phyloP scores from a whole-genome alignment of 2,797 vertebrate species.

The Tenualosa ilisha region DNA sequence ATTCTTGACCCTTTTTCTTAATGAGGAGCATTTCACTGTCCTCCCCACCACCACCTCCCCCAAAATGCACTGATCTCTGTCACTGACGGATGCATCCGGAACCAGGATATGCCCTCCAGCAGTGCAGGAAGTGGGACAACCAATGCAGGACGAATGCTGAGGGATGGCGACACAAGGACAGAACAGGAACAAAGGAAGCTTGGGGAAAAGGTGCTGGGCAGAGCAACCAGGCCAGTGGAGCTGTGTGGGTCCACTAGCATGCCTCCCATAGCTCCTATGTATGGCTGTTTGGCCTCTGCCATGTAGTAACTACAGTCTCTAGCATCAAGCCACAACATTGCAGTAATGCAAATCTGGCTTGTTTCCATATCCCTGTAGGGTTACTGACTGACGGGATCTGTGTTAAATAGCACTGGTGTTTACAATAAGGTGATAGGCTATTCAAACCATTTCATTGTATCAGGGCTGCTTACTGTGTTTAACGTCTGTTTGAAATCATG shows the following conservation, averaged over 20 bases:
- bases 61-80: background rate
- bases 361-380: too few relatives aligned
- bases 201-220: background rate
- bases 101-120: slow-evolving; percentile 30
- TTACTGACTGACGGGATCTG: too few relatives aligned
- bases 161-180: background rate
- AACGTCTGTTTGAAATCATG: too few relatives aligned
- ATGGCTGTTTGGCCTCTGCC: too few relatives aligned
- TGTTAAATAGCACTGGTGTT: background rate
- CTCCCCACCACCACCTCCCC: background rate
- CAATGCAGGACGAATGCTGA: slow-evolving; percentile 3
- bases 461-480: too few relatives aligned
- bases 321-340: too few relatives aligned
- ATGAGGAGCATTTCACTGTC: background rate
- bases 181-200: background rate
- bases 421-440: too few relatives aligned
- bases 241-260: background rate
- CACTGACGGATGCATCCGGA: slow-evolving; percentile 29
- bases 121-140: slow-evolving; percentile 29
- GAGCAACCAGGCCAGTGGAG: slow-evolving; percentile 27
- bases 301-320: too few relatives aligned
- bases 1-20: background rate
- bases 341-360: background rate
- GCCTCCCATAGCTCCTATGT: too few relatives aligned
- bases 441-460: too few relatives aligned